Evolutionary conservation across 2,113 vertebrate species (phyloP), one percentile per base, ranked within the genome.

Genomic region (Eurypyga helias): DNA sequence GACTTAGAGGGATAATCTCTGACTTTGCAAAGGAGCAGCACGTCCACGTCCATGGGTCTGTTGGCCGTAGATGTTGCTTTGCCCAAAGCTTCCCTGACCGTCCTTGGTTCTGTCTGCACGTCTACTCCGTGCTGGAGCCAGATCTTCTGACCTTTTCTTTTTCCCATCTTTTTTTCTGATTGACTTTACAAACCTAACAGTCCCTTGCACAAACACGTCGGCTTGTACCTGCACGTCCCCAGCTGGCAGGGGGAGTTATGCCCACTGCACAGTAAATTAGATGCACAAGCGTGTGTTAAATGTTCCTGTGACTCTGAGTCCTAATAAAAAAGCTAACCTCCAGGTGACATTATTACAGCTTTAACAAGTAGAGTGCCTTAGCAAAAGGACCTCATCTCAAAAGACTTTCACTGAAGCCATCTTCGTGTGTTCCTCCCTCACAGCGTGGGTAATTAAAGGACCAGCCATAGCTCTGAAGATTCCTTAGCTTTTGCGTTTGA

Each of bases 381-480:
- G 36, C 48, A 28, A 94, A 95, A 89, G 85, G 61, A 61, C 72
- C 78, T 88, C 34, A 41, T 72, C 95, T 91, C 93, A 94, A 91
- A 97, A 89, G 93, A 86, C 70, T 93, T 94, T 29, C 62, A 77
- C 62, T 83, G 93, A 86, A 96, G 82, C 90, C 86, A 79, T 86
- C 90, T 66, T 83, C 90, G 67, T 86, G 65, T 49, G 79, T 41
- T 88, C 87, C 87, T 95, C 89, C 85, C 71, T 95, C 33, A 2
- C 95, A 96, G 91, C 34, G 0, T 82, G 71, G 77, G 78, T 96
- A 95, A 97, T 96, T 97, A 97, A 97, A 95, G 69, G 72, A 96
- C 76, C 87, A 83, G 90, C 36, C 89, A 82, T 65, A 51, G 82
- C 93, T 95, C 91, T 46, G 72, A 95, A 94, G 87, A 66, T 89